Base-by-base conservation (phyloP, 2,113 vertebrate species). In the Struthidea cinerea region DNA sequence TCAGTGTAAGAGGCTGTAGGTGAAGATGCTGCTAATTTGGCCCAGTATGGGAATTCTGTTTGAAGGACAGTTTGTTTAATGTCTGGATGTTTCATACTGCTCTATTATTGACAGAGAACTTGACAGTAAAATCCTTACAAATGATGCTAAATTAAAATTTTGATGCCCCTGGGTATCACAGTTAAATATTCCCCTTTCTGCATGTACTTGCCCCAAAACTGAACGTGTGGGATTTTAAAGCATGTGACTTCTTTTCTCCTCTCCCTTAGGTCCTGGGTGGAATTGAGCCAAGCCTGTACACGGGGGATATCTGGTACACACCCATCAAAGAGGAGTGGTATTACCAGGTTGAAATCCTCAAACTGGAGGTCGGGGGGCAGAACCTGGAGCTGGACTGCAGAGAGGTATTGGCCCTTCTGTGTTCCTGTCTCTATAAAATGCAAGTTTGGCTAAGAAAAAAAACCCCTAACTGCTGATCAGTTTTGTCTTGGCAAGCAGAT, bases 331-430 rank as follows among this genome's bases (percentile, higher is more conserved):
- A 99, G 92, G 99, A 99, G 91, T 99, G 99, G 99, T 99, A 99
- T 93, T 99, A 99, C 91, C 99, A 99, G 89, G 98, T 99, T 65
- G 99, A 99, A 97, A 98, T 99, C 76, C 97, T 99, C 89, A 99
- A 99, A 56, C 94, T 99, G 97, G 99, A 99, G 93, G 98, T 99
- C 0, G 99, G 99, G 49, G 98, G 98, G 49, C 98, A 99, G 86
- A 99, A 98, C 86, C 98, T 99, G 1, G 98, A 99, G 28, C 86
- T 99, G 98, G 99, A 99, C 96, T 99, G 99, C 96, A 99, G 95
- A 97, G 99, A 99, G 99, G 99, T 99, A 98, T 14, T 71, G 81
- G 9, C 16, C 3, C 35, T 63, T 23, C 41, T 41, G 14, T 86
- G 67, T 37, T 69, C 55, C 46, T 46, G 23, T 30, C 37, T 52